A percentile compares a stretch with the other conserved stretches of the same genome.
These are phyloP conservation scores for Acrocephalus arundinaceus DNA, from an alignment of 2,113 vertebrate species.

Conservation along the genomic window DNA sequence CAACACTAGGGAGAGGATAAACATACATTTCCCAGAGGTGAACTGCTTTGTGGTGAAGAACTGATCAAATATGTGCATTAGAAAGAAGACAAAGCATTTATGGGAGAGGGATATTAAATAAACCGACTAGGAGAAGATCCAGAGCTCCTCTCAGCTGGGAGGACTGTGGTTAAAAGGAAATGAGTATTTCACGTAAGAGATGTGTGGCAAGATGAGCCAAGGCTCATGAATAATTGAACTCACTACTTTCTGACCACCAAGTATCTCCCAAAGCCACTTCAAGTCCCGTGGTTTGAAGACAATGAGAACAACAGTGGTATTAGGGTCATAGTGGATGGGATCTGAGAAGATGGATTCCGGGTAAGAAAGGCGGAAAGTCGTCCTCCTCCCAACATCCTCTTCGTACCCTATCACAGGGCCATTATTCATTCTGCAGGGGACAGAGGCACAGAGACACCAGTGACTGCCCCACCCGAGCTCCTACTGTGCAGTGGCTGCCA, in stretches of 20 bases:
- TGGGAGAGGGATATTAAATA: neutral
- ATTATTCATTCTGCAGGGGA: constrained; percentile 77
- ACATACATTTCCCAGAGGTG: neutral
- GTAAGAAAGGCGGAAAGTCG: constrained; percentile 82
- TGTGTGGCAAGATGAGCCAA: neutral
- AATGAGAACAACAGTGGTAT: constrained; percentile 72
- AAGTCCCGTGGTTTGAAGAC: constrained; percentile 79
- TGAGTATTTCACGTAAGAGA: neutral
- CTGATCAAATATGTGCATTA: neutral
- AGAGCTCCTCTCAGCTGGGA: neutral
- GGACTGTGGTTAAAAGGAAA: neutral
- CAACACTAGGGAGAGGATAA: neutral
- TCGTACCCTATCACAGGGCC: constrained; percentile 81
- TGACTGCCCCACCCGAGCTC: neutral
- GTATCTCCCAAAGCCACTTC: constrained; percentile 76
- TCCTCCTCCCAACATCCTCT: constrained; percentile 81
- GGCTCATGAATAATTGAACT: constrained; percentile 34
- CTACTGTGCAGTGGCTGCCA: accelerated
- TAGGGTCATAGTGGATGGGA: constrained; percentile 73
- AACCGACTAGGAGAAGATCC: neutral
- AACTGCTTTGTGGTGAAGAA: neutral
- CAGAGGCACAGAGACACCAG: constrained; percentile 11
- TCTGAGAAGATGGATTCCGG: constrained; percentile 82
- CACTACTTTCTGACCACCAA: constrained; percentile 71
- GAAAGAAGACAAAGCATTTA: neutral